These are phyloP conservation scores for Hydrochoerus hydrochaeris DNA, from an alignment of 2,113 vertebrate genomes.

Conservation along the genomic window DNA sequence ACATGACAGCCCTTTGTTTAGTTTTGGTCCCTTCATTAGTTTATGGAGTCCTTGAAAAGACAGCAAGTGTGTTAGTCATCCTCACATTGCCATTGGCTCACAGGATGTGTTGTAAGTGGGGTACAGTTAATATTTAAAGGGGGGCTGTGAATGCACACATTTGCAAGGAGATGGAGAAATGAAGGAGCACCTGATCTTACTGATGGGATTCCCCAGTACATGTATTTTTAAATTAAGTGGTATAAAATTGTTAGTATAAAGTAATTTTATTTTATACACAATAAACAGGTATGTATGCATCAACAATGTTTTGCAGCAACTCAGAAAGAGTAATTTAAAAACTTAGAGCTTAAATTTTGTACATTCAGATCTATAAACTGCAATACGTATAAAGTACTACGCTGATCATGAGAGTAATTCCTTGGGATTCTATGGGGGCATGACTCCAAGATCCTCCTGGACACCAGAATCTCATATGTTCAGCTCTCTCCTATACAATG, in stretches of 20 bases:
- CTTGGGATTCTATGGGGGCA: no score
- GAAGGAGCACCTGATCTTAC: not conserved
- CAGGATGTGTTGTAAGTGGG: not conserved
- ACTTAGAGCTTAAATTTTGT: not conserved
- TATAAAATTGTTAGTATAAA: not conserved
- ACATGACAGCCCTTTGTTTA: not conserved
- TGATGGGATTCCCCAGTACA: not conserved
- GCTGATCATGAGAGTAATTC: not conserved
- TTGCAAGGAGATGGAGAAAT: not conserved
- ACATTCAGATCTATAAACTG: not conserved
- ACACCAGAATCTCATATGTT: not conserved
- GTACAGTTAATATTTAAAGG: not conserved
- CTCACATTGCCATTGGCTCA: not conserved
- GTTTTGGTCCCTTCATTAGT: not conserved
- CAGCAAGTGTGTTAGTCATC: not conserved
- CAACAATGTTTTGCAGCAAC: not conserved
- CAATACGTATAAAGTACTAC: not conserved
- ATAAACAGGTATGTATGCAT: not conserved
- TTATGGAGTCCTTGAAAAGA: slow-evolving; percentile 6
- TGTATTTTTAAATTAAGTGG: not conserved
- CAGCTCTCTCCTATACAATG: not conserved
- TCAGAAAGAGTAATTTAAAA: not conserved
- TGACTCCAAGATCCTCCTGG: accelerated
- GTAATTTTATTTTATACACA: not conserved
- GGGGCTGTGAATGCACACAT: not conserved